Percentiles rank a stretch among this genome's conserved stretches.
phyloP scores from a whole-genome alignment of 2,113 vertebrate species.

The Halichoeres trimaculatus region DNA sequence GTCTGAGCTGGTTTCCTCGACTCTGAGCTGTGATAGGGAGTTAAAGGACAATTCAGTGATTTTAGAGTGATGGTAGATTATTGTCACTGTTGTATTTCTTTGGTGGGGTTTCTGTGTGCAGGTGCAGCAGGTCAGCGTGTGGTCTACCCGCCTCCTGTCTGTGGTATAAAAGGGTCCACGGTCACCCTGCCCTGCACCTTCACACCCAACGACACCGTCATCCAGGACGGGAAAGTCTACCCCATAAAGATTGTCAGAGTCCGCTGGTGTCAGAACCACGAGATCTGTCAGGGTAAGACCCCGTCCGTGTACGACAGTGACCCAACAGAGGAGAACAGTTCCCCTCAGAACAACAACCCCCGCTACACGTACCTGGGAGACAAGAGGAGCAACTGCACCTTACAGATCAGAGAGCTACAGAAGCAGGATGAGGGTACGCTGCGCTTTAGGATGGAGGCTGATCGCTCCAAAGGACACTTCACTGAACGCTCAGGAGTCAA shows the following conservation, averaged over 20 bases:
- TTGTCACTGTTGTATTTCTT: too few species aligned
- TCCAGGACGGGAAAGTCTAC: background rate
- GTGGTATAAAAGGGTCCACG: conserved; percentile 16
- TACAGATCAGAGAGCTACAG: conserved; percentile 38
- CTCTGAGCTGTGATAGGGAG: too few species aligned
- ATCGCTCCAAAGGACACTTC: rapidly evolving
- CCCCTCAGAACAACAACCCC: rapidly evolving
- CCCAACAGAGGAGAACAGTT: rapidly evolving
- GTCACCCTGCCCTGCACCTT: conserved; percentile 37
- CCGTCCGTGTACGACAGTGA: conserved; percentile 21
- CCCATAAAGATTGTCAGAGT: background rate
- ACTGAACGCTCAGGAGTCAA: rapidly evolving
- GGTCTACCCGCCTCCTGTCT: background rate
- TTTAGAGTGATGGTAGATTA: too few species aligned
- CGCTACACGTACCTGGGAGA: conserved; percentile 58
- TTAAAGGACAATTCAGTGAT: too few species aligned
- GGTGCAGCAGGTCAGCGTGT: background rate
- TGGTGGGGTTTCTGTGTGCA: too few species aligned
- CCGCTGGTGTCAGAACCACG: conserved; percentile 8
- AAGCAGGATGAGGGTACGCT: rapidly evolving
- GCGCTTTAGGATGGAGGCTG: conserved; percentile 52
- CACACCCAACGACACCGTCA: background rate
- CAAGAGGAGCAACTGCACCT: conserved; percentile 23
- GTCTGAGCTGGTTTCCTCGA: too few species aligned
- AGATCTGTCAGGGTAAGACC: rapidly evolving